Evolutionary conservation across 2,888 invertebrate genomes (phyloP).

Genomic region (Pterobdella sp.): DNA sequence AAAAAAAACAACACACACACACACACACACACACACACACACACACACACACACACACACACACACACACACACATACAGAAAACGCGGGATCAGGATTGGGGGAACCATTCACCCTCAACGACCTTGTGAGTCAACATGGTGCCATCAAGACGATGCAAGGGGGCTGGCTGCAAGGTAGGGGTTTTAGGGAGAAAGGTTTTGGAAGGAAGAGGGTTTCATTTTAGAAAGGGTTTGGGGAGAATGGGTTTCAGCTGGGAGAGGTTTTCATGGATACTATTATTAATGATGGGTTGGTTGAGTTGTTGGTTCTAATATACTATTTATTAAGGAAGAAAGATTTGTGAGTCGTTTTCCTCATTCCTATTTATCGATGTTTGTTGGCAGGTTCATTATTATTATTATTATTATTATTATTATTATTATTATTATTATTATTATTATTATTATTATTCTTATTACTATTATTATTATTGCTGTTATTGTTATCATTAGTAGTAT

Average conservation of each 20-base stretch:
- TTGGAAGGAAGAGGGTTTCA: neutral
- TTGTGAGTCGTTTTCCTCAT: too few relatives aligned
- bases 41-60: constrained; percentile 8
- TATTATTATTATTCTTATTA: too few relatives aligned
- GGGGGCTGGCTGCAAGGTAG: constrained; percentile 45
- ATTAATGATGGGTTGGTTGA: too few relatives aligned
- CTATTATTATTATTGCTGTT: too few relatives aligned
- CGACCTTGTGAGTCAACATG: constrained; percentile 43
- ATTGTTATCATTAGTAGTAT: too few relatives aligned
- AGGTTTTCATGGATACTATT: neutral
- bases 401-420: too few relatives aligned
- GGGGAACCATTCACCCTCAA: constrained; percentile 46
- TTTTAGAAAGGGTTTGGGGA: neutral
- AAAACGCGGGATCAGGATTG: constrained; percentile 47
- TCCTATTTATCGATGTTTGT: too few relatives aligned
- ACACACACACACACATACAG: neutral
- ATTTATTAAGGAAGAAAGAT: too few relatives aligned
- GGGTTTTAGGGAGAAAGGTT: neutral
- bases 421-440: too few relatives aligned
- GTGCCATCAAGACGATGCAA: constrained; percentile 41
- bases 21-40: constrained; percentile 26
- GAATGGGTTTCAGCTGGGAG: neutral
- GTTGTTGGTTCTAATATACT: too few relatives aligned
- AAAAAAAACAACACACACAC: constrained; percentile 20
- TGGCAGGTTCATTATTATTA: too few relatives aligned